Evolutionary conservation across 2,113 vertebrate species (phyloP).

Genomic region (Erythrolamprus reginae): DNA sequence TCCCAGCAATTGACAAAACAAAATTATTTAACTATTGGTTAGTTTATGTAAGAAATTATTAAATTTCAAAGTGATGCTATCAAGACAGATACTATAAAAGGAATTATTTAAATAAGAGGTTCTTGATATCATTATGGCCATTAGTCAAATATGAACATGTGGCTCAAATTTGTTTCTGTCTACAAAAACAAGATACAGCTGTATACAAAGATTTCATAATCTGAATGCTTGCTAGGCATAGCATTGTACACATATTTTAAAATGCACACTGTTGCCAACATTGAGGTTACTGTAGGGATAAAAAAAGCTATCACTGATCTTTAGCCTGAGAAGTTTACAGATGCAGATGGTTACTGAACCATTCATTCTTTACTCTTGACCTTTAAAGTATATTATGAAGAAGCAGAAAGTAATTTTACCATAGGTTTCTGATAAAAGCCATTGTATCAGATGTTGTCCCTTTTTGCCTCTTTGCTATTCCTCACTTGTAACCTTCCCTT

Average conservation of each 20-base stretch:
- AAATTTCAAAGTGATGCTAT: not conserved
- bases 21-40: not conserved
- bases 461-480: not conserved
- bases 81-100: slow-evolving; percentile 9
- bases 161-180: not conserved
- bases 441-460: not conserved
- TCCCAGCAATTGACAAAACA: slow-evolving; percentile 10
- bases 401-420: slow-evolving; percentile 7
- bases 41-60: not conserved
- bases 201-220: not conserved
- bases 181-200: not conserved
- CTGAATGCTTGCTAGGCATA: not conserved
- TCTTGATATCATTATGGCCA: not conserved
- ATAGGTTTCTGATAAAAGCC: not conserved
- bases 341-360: not conserved
- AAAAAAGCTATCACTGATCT: not conserved
- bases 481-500: not conserved
- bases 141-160: not conserved
- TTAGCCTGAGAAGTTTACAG: not conserved
- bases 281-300: not conserved
- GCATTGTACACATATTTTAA: not conserved
- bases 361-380: not conserved
- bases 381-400: not conserved
- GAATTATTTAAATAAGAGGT: not conserved
- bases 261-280: not conserved